Evolutionary conservation across 2,888 invertebrate species (phyloP).

Genomic region (Cephus pygmeus): DNA sequence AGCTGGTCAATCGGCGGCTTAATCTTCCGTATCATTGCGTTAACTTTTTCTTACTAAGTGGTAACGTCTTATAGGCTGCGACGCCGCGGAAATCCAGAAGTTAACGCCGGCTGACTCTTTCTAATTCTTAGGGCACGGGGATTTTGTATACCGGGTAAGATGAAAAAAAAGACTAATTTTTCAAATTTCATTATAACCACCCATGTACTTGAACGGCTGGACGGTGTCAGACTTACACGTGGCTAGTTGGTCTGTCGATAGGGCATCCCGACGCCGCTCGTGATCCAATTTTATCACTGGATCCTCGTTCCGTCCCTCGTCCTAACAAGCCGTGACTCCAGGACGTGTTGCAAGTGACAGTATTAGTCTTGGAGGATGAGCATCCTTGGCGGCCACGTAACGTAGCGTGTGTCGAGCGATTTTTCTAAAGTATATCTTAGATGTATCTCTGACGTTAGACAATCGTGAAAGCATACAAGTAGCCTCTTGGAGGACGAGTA

Average conservation of each 20-base stretch:
- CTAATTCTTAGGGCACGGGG: background rate
- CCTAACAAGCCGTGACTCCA: background rate
- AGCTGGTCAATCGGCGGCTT: slow-evolving; percentile 39
- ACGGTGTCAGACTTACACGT: background rate
- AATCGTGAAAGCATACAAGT: slow-evolving; percentile 1
- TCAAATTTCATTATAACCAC: background rate
- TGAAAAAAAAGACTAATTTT: background rate
- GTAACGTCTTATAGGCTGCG: slow-evolving; percentile 20
- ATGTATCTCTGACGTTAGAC: slow-evolving; percentile 1
- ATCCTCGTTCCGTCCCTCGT: background rate
- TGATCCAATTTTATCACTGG: background rate
- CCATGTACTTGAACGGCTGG: too few relatives aligned
- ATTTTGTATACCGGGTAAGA: background rate
- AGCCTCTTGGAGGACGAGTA: background rate
- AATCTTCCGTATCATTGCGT: slow-evolving; percentile 39
- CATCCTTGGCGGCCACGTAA: background rate
- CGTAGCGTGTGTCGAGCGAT: background rate
- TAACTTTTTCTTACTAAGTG: slow-evolving; percentile 42
- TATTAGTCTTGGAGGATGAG: background rate
- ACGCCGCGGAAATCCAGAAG: background rate
- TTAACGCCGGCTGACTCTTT: background rate
- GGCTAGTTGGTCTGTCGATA: background rate
- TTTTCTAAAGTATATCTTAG: slow-evolving; percentile 1
- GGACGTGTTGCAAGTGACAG: background rate
- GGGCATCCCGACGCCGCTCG: background rate